phyloP scores from a whole-genome alignment of 2,797 vertebrate species.

The Nyctibius grandis region DNA sequence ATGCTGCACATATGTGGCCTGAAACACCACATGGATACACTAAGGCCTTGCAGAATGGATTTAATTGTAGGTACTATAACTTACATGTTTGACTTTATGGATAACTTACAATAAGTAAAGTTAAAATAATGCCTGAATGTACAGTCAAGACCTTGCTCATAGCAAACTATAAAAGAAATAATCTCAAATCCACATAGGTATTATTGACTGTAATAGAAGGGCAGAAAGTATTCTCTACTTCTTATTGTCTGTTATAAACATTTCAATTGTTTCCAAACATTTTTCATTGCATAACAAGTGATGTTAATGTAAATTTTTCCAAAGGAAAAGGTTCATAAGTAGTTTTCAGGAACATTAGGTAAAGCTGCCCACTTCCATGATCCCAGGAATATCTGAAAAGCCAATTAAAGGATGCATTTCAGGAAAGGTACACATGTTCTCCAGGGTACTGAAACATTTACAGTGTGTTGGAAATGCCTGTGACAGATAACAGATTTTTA shows the following conservation, averaged over 20 bases:
- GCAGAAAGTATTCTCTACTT: background rate
- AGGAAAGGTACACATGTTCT: conserved; percentile 38
- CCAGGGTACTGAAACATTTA: background rate
- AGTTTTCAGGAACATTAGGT: conserved; percentile 20
- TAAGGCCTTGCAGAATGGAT: background rate
- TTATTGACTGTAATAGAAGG: background rate
- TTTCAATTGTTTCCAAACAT: conserved; percentile 22
- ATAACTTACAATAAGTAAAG: background rate
- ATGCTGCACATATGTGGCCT: background rate
- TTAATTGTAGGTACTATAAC: background rate
- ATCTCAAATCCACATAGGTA: background rate
- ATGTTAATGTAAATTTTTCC: conserved; percentile 29
- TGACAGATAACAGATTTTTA: conserved; percentile 15
- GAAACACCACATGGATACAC: background rate
- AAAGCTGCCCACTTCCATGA: background rate
- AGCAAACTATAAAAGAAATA: background rate
- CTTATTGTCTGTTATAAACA: conserved; percentile 16
- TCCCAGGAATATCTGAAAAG: conserved; percentile 7
- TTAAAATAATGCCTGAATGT: background rate
- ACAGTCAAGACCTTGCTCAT: background rate
- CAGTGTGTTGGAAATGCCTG: background rate
- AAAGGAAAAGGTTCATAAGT: background rate
- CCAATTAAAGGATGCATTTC: conserved; percentile 14
- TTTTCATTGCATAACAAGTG: background rate
- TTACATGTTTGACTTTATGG: background rate